Evolutionary conservation across 1,140 invertebrate species (phyloP), one percentile per base, ranked within the genome.

Genomic region (Phymorhynchus buccinoides): DNA sequence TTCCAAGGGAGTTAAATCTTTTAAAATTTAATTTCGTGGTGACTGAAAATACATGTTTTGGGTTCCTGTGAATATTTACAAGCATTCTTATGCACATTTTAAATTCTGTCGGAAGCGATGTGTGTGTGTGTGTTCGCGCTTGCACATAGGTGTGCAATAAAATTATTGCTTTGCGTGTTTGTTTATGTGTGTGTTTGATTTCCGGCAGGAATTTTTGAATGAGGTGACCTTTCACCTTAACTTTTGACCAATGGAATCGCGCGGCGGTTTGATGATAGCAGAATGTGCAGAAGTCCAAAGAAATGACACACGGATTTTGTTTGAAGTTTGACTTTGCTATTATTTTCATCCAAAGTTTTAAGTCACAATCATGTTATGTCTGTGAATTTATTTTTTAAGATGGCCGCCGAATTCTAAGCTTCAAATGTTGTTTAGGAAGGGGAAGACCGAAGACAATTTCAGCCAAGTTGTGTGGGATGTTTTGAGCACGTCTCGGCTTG

Each of bases 401-500:
- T 6, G n/a, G 0, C 2, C 6, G 56, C 56, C 1, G 22, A 62
- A 48, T 27, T 4, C 18, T 62, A 62, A 62, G 56, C 22, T 62
- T 62, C n/a, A 4, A 62, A 62, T 62, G 22, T 62, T 9, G 12
- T 14, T 62, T 4, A 4, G 22, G 4, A n/a, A n/a, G n/a, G n/a
- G n/a, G n/a, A n/a, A n/a, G n/a, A n/a, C 22, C 56, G 56, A 62
- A 62, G 22, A 22, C 6, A 6, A 48, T 18, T 48, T 48, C 22
- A 62, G 56, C 14, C 35, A 41, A 75, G 18, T 37, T 75, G 9
- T 16, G 3, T 75, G 73, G 73, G 27, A 75, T 75, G 73, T 41
- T 75, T 66, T n/a, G 73, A 75, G 81, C 81, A 83, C 62, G 81
- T 83, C 81, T 41, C 39, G 56, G 81, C 81, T 71, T 83, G 81